phyloP scores from a whole-genome alignment of 35 echinoderm and acorn worm genomes.

The Ophioderma brevispina region DNA sequence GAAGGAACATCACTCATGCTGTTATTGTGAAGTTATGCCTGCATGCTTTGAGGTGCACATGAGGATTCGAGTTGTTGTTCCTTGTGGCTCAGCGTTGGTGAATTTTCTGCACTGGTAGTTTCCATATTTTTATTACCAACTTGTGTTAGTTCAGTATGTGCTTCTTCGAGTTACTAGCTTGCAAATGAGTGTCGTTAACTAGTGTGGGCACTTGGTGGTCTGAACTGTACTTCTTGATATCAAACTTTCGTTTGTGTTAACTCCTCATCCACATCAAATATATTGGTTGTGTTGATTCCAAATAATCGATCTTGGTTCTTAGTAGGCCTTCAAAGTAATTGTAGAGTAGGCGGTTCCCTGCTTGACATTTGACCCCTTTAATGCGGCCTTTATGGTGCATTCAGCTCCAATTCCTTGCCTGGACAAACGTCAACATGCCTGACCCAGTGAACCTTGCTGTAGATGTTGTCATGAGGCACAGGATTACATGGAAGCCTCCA shows the following conservation, averaged over 20 bases:
- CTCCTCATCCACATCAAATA: no score
- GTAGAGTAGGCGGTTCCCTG: neutral
- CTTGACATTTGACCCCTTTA: conserved; percentile 1
- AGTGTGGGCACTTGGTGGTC: no score
- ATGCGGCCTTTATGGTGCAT: neutral
- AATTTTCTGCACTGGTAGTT: no score
- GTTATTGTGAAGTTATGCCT: no score
- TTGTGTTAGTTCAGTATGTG: no score
- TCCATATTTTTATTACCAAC: neutral
- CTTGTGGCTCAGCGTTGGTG: no score
- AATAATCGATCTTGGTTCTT: neutral
- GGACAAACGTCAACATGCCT: neutral
- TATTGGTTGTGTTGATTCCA: neutral
- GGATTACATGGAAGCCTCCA: neutral
- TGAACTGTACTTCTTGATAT: no score
- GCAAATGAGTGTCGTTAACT: no score
- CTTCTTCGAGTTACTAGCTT: no score
- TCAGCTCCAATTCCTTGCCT: neutral
- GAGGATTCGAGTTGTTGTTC: no score
- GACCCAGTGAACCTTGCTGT: neutral
- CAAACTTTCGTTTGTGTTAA: no score
- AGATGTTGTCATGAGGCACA: conserved; percentile 8
- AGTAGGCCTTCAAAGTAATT: neutral
- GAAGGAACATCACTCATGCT: neutral
- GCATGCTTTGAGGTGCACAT: no score